Base-by-base conservation (phyloP, 2,888 invertebrate genomes). In the Ditylenchus weischeri region DNA sequence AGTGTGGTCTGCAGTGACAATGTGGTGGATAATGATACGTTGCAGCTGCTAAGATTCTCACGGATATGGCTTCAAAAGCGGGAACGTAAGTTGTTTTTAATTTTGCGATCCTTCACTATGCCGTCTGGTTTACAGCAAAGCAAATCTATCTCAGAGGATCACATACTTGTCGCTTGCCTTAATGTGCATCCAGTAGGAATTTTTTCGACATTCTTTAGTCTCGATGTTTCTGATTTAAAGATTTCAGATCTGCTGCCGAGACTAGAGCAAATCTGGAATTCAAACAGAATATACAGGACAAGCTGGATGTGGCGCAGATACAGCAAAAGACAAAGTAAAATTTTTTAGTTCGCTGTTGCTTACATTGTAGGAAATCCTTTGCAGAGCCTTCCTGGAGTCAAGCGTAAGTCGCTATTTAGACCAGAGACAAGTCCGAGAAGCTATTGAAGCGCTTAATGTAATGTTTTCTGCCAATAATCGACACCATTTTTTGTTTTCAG, bases 121-220 rank as follows among this genome's bases (percentile, higher is more conserved):
- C 11, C 18, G 35, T 54, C 13, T 54, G 29, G 7, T 10, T 23
- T 66, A 50, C 61, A 29, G 54, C 29, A 36, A 36, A 43, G 92
- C 91, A 15, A 88, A 89, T 61, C 88, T 93, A 66, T 87, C 88
- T 0, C 85, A 96, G 54, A 86, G 96, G 72, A 88, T 94, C 75
- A 90, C 91, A 78, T 93, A 94, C 86, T 86, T 98, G 80, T 91
- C 93, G 0, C 88, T 93, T 76, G 93, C 95, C 49, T 90, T 94
- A 71, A 91, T 95, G 87, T 94, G 94, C 84, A 91, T 94, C 88
- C 89, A 94, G 43, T 43, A 15, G 1, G n/a, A 10, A 6, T 43
- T 43, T 43, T 43, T 5, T 29, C 29, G 29, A 29, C 29, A 15
- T 6, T 6, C 15, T 10, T 43, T 43, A 13, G n/a, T 15, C 8